Evolutionary conservation across 2,113 vertebrate genomes (phyloP).

Genomic region (Arothron firmamentum): DNA sequence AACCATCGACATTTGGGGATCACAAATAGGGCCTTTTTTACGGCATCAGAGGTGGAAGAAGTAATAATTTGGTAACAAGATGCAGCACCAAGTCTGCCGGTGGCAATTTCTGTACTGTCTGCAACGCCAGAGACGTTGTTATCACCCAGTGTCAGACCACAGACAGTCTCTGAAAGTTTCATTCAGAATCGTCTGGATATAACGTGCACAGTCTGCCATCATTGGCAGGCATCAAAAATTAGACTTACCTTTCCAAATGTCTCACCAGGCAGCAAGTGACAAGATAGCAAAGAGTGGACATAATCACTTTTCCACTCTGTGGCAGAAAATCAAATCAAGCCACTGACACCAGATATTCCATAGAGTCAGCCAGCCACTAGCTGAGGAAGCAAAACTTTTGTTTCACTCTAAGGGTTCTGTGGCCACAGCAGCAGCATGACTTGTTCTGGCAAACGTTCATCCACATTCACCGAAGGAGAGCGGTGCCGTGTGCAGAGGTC

Average conservation of each 20-base stretch:
- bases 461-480: neutral
- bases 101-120: constrained; percentile 10
- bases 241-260: no score
- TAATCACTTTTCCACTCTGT: neutral
- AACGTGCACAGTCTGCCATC: constrained; percentile 1
- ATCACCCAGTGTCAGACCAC: constrained; percentile 35
- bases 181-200: constrained; percentile 25
- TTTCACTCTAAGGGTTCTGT: constrained; percentile 24
- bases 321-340: constrained; percentile 42
- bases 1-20: constrained; percentile 39
- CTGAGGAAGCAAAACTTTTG: constrained; percentile 27
- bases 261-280: constrained; percentile 17
- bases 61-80: constrained; percentile 64
- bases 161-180: constrained; percentile 35
- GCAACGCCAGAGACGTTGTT: constrained; percentile 54
- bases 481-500: neutral
- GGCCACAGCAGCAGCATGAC: no score
- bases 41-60: constrained; percentile 27
- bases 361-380: constrained; percentile 38
- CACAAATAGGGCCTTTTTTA: constrained; percentile 26
- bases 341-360: constrained; percentile 47
- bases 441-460: no score
- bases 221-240: no score
- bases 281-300: constrained; percentile 9
- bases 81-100: constrained; percentile 42